Evolutionary conservation across 2,113 vertebrate genomes (phyloP).

Genomic region (Alexandromys fortis): DNA sequence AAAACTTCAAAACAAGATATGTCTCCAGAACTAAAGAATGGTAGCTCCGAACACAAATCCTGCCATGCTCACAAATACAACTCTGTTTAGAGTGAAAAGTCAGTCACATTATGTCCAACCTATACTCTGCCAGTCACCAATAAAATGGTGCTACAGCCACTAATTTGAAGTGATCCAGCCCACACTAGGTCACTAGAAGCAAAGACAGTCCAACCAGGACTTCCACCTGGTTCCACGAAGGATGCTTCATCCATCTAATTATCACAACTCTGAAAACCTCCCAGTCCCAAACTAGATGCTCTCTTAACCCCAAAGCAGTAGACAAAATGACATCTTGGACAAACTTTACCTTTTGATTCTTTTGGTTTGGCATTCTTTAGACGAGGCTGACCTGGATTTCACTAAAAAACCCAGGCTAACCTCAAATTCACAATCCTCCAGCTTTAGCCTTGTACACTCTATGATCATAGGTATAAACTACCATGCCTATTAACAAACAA

Average conservation of each 20-base stretch:
- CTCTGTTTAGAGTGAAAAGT: neutral
- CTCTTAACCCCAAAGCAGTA: slow-evolving; percentile 41
- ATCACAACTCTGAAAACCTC: slow-evolving; percentile 1
- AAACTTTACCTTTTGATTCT: neutral
- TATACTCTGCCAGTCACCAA: slow-evolving; percentile 43
- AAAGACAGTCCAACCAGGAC: neutral
- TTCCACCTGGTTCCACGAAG: neutral
- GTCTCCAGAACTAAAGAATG: neutral
- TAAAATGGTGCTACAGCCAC: neutral
- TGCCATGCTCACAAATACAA: neutral
- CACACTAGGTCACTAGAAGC: neutral
- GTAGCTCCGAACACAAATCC: slow-evolving; percentile 41
- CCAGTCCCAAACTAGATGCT: slow-evolving; percentile 14
- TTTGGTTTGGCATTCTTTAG: neutral
- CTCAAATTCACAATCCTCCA: neutral
- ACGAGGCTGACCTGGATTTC: neutral
- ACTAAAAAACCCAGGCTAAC: neutral
- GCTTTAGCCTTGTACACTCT: neutral
- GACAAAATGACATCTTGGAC: slow-evolving; percentile 23
- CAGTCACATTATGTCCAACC: slow-evolving; percentile 1
- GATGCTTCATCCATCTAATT: neutral
- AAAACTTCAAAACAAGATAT: slow-evolving; percentile 38
- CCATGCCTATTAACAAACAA: neutral
- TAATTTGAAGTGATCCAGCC: slow-evolving; percentile 21
- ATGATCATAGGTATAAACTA: neutral